Evolutionary conservation across 2,888 invertebrate species (phyloP).

Genomic region (Lamellibrachia columna): DNA sequence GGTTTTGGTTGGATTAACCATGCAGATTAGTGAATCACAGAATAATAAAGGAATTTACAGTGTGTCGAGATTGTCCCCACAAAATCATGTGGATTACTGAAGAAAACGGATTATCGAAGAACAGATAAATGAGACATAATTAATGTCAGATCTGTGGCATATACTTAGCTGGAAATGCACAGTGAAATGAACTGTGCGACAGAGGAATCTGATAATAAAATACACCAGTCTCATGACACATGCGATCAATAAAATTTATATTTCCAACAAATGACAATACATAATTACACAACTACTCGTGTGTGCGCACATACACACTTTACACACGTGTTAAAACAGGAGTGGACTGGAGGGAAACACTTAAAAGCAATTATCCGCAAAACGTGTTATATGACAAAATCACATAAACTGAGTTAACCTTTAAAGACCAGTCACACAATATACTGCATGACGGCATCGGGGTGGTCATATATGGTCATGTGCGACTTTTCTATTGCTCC

Average conservation of each 20-base stretch:
- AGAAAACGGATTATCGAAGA: too few species aligned
- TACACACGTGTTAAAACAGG: not conserved
- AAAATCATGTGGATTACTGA: too few species aligned
- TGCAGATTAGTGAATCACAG: too few species aligned
- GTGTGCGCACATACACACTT: not conserved
- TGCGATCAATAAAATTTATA: not conserved
- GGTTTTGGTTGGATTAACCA: too few species aligned
- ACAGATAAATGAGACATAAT: not conserved
- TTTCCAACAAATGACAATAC: not conserved
- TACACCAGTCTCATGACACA: not conserved
- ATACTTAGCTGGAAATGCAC: not conserved
- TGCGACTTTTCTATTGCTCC: too few species aligned
- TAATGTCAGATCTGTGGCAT: not conserved
- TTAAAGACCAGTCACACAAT: too few species aligned
- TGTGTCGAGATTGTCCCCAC: too few species aligned
- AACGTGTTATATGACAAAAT: too few species aligned
- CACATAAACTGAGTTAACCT: too few species aligned
- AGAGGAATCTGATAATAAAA: not conserved
- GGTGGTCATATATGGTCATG: too few species aligned
- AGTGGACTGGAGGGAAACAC: not conserved
- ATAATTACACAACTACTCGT: not conserved
- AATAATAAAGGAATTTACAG: too few species aligned
- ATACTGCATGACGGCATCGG: too few species aligned
- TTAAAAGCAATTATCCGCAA: not conserved
- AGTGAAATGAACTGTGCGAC: not conserved